phyloP scores from a whole-genome alignment of 2,888 invertebrate species.

The Panopea generosa region DNA sequence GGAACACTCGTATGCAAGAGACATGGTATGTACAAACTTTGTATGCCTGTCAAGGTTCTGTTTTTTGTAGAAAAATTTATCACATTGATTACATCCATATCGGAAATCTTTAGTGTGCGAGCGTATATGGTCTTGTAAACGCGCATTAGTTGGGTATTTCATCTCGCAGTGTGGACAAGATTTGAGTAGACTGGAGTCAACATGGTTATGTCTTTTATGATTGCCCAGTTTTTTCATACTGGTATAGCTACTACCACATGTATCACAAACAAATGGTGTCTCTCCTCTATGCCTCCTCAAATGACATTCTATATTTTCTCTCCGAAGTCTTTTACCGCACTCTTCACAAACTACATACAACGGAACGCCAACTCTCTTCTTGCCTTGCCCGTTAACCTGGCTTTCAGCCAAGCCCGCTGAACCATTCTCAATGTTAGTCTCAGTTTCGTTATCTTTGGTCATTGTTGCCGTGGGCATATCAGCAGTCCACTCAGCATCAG shows the following conservation, averaged over 20 bases:
- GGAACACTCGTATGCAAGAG: background rate
- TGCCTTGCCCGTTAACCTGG: too few relatives aligned
- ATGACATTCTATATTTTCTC: background rate
- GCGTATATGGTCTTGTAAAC: background rate
- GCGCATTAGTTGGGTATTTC: background rate
- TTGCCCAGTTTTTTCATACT: background rate
- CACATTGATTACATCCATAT: background rate
- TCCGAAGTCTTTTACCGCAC: background rate
- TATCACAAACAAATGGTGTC: slow-evolving; percentile 7
- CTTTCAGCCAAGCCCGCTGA: too few relatives aligned
- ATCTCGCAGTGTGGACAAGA: background rate
- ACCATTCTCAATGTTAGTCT: too few relatives aligned
- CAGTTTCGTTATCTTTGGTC: too few relatives aligned
- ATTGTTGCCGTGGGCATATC: too few relatives aligned
- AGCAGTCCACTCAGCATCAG: too few relatives aligned
- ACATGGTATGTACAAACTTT: background rate
- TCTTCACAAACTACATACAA: too few relatives aligned
- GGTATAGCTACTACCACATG: background rate
- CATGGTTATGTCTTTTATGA: background rate
- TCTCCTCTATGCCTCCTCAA: background rate
- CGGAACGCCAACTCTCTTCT: too few relatives aligned
- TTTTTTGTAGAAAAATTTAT: background rate
- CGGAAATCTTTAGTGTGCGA: background rate
- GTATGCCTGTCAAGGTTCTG: background rate
- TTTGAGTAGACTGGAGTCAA: background rate